Base-by-base conservation (phyloP, 2,113 vertebrate genomes). In the Myiagra hebetior region DNA sequence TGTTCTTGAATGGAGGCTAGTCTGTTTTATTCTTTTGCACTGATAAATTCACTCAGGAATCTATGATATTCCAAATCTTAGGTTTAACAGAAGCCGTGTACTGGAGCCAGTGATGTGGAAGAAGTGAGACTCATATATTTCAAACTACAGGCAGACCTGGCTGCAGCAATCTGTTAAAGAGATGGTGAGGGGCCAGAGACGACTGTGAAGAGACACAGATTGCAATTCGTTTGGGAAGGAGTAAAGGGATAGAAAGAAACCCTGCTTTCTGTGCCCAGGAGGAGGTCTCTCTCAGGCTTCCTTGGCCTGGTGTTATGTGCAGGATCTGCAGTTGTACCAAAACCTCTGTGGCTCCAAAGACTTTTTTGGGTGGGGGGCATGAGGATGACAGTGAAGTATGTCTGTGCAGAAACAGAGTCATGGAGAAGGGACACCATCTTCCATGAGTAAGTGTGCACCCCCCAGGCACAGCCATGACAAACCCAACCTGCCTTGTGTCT, bases 241-340 rank as follows among this genome's bases (percentile, higher is more conserved):
- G 15, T 52, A 80, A 91, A 67, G 7, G n/a, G 11, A 13, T 44
- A 76, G 57, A 79, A 92, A 64, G 49, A 68, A 88, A 64, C 12
- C 0, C 2, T 26, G 4, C 22, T 37, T 65, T 70, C 55, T 49
- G 7, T 41, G n/a, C 28, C 53, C 17, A 23, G 4, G 7, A 56
- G 19, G 30, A 60, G 31, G 31, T 52, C 13, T 18, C 5, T 35
- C 13, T 41, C 28, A 52, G 13, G 13, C 37, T 76, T 69, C 28
- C 24, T 50, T 62, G 24, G 27, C 30, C 20, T 22, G 30, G 8
- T 0, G 1, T 62, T 77, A 59, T 0, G 2, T 1, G 1, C 13
- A 46, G 19, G 16, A 35, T 75, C 35, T 83, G 21, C 12, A 27
- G 15, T n/a, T 35, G 31, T 15, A 77, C 20, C 41, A 74, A 30